These are phyloP conservation scores for Bombus affinis DNA, from an alignment of 1,140 invertebrate genomes.

Conservation along the genomic window DNA sequence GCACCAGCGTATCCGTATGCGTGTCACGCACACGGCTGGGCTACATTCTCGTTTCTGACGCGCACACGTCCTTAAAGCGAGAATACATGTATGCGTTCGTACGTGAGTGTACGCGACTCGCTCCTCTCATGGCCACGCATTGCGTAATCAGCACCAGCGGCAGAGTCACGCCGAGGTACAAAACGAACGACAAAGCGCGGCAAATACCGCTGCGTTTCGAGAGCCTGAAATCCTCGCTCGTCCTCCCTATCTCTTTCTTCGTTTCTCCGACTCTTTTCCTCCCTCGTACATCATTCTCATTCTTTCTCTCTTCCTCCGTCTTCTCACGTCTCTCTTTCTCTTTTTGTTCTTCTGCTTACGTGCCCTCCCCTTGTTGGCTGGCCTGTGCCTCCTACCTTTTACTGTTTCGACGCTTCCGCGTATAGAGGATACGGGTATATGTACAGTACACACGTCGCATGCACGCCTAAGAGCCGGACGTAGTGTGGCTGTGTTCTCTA, in stretches of 20 bases:
- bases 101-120: conserved; percentile 58
- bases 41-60: conserved; percentile 49
- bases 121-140: conserved; percentile 80
- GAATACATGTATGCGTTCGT: conserved; percentile 31
- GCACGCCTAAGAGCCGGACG: conserved; percentile 30
- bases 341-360: background rate
- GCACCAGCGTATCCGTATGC: conserved; percentile 24
- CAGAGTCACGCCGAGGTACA: conserved; percentile 73
- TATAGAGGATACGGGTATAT: conserved; percentile 52
- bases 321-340: conserved; percentile 25
- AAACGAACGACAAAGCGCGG: conserved; percentile 75
- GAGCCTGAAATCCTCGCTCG: conserved; percentile 60
- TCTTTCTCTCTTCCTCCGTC: conserved; percentile 22
- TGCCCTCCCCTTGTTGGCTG: conserved; percentile 17
- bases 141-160: conserved; percentile 79
- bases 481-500: background rate
- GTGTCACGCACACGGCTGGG: conserved; percentile 40
- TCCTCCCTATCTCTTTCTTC: conserved; percentile 36
- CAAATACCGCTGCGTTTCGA: conserved; percentile 71
- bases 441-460: conserved; percentile 8
- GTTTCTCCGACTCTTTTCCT: conserved; percentile 39
- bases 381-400: conserved; percentile 46
- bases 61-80: conserved; percentile 63
- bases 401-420: conserved; percentile 52
- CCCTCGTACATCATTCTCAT: conserved; percentile 6